Conservation (phyloP, 1,140 invertebrate species). For the Sitophilus oryzae region DNA sequence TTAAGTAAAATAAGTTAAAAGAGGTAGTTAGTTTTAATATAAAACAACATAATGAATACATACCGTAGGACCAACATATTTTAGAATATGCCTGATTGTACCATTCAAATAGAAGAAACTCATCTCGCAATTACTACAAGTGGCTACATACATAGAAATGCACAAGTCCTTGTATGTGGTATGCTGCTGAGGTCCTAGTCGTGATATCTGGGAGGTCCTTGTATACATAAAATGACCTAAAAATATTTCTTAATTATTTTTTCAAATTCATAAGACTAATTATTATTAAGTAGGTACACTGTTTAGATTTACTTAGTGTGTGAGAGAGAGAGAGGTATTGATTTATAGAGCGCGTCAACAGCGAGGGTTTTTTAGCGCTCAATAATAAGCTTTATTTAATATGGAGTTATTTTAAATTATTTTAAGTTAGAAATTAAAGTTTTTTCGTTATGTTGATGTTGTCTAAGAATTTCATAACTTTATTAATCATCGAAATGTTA, state of each 20-base stretch:
- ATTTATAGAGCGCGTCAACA: too few relatives aligned
- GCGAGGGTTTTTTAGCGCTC: too few relatives aligned
- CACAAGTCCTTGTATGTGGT: slow-evolving; percentile 28
- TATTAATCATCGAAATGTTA: too few relatives aligned
- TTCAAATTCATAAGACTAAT: too few relatives aligned
- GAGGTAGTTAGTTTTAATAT: neutral
- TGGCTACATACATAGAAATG: slow-evolving; percentile 27
- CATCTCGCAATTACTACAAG: slow-evolving; percentile 28
- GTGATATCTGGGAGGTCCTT: slow-evolving; percentile 25
- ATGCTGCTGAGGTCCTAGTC: slow-evolving; percentile 28
- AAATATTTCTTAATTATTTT: slow-evolving; percentile 9
- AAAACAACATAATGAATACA: neutral
- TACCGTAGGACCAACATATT: slow-evolving; percentile 26
- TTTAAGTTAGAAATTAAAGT: too few relatives aligned
- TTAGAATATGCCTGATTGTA: slow-evolving; percentile 20
- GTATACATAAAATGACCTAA: slow-evolving; percentile 34
- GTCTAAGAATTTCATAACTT: too few relatives aligned
- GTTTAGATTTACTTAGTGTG: too few relatives aligned
- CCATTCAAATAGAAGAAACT: slow-evolving; percentile 27
- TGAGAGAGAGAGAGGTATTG: too few relatives aligned
- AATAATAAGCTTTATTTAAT: too few relatives aligned
- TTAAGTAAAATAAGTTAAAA: neutral
- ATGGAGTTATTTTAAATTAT: too few relatives aligned
- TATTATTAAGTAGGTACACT: too few relatives aligned
- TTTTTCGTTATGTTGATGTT: too few relatives aligned